Conservation (phyloP, 1,140 invertebrate species). For the Bombus difficillimus region DNA sequence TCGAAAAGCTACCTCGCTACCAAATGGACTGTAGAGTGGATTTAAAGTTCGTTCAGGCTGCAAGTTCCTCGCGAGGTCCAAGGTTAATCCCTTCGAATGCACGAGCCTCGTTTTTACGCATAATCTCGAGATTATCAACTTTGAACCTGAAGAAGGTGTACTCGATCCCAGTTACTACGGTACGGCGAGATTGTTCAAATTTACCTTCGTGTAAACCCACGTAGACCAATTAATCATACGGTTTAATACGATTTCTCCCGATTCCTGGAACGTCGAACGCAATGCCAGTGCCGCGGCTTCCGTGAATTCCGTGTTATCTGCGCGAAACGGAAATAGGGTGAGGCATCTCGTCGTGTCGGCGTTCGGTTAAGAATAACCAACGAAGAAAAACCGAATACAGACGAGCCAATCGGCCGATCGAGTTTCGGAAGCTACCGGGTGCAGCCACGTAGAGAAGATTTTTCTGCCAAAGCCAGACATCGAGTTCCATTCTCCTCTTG, state of each 20-base stretch:
- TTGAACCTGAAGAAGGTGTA: not conserved
- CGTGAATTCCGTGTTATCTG: not conserved
- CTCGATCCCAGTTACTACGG: conserved; percentile 32
- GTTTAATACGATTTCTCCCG: not conserved
- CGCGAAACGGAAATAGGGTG: conserved; percentile 38
- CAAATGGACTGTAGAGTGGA: not conserved
- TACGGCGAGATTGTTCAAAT: no score
- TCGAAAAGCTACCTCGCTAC: not conserved
- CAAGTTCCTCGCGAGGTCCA: not conserved
- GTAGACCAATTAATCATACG: conserved; percentile 16
- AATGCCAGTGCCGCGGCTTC: not conserved
- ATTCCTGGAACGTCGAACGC: not conserved
- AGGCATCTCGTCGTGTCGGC: conserved; percentile 4
- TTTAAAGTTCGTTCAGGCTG: not conserved
- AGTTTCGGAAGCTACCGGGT: not conserved
- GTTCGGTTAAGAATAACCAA: conserved; percentile 31
- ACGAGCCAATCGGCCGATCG: conserved; percentile 22
- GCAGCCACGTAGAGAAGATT: conserved; percentile 22
- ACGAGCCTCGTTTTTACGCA: conserved; percentile 16
- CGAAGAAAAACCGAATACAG: conserved; percentile 28
- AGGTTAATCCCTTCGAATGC: not conserved
- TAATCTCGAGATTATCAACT: conserved; percentile 13
- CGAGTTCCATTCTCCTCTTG: conserved; percentile 20
- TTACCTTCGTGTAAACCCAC: not conserved
- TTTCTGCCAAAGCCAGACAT: conserved; percentile 24